These are phyloP conservation scores for Cyprinella venusta DNA, from an alignment of 2,797 vertebrate species.

Conservation along the genomic window DNA sequence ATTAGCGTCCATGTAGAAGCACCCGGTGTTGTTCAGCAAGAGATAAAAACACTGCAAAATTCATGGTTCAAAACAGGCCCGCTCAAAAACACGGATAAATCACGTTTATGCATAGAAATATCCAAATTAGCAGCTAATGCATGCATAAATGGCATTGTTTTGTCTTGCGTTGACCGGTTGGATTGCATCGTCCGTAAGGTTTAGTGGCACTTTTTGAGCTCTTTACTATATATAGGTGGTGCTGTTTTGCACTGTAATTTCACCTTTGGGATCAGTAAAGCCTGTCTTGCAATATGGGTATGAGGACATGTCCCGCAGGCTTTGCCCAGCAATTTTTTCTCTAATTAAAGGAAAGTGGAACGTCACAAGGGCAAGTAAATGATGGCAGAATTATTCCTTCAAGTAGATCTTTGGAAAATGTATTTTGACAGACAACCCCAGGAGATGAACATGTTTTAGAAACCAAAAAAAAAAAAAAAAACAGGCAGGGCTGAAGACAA, in stretches of 20 bases:
- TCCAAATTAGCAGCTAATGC: slow-evolving; percentile 39
- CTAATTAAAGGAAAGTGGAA: slow-evolving; percentile 55
- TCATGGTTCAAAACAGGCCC: slow-evolving; percentile 32
- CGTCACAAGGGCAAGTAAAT: not conserved
- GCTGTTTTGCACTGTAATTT: slow-evolving; percentile 17
- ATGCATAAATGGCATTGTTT: slow-evolving; percentile 35
- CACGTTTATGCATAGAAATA: slow-evolving; percentile 36
- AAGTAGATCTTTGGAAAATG: slow-evolving; percentile 77
- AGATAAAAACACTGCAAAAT: slow-evolving; percentile 61
- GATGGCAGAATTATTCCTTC: slow-evolving; percentile 65
- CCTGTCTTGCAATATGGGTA: slow-evolving; percentile 16
- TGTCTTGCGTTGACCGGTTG: not conserved
- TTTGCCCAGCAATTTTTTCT: slow-evolving; percentile 30
- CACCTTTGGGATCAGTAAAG: slow-evolving; percentile 24
- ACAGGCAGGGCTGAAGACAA: slow-evolving; percentile 33
- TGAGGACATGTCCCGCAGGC: slow-evolving; percentile 32
- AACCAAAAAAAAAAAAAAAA: slow-evolving; percentile 28
- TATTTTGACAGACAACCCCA: slow-evolving; percentile 70
- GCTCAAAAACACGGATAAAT: slow-evolving; percentile 18
- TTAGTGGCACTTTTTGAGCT: not conserved
- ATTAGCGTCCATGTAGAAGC: slow-evolving; percentile 75
- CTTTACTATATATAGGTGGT: not conserved
- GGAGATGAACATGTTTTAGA: slow-evolving; percentile 43
- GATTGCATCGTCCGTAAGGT: not conserved
- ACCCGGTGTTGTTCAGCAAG: slow-evolving; percentile 63